Evolutionary conservation across 1,140 invertebrate genomes (phyloP), one percentile per base, ranked within the genome.

Genomic region (Brachionus rotundiformis): DNA sequence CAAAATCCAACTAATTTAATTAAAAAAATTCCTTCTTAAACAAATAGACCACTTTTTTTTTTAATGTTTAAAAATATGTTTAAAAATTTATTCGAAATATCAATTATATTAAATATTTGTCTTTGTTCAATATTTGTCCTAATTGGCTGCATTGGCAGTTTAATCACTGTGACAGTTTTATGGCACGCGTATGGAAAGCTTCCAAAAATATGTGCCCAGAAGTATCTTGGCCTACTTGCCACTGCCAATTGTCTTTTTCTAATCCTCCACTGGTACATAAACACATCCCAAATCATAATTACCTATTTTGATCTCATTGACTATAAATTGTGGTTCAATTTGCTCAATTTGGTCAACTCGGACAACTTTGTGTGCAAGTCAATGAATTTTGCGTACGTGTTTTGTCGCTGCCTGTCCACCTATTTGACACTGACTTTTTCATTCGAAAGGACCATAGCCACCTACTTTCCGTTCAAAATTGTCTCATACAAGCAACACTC

Each of bases 351-450:
- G 19, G 68, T 73, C 5, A 73, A 73, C 33, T 41, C 36, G 25
- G 44, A 10, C 39, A 44, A 19, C 10, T 41, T 41, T 10, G 25
- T 39, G 36, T 73, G 68, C 39, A 73, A 73, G 13, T 23, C 39
- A 44, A 73, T 73, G 68, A 73, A 73, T 25, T 73, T 73, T 73
- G 39, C 68, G 39, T 41, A 39, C 19, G 16, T 39, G 39, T 41
- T 73, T 11, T 25, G 33, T 3, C 33, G 68, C 19, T 73, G 33
- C 23, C 39, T 73, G 16, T 41, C 33, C 0, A 73, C 68, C 39
- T 73, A 73, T 73, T 73, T 73, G 39, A 73, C 68, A 10, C 25
- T 73, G 11, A 73, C 68, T 41, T 73, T 41, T 27, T 73, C 68
- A 8, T 44, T 73, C 19, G 68, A 73, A 41, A 73, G 68, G 39